These are phyloP conservation scores for Spizaetus ornatus DNA, from an alignment of 2,113 vertebrate species.

Conservation along the genomic window DNA sequence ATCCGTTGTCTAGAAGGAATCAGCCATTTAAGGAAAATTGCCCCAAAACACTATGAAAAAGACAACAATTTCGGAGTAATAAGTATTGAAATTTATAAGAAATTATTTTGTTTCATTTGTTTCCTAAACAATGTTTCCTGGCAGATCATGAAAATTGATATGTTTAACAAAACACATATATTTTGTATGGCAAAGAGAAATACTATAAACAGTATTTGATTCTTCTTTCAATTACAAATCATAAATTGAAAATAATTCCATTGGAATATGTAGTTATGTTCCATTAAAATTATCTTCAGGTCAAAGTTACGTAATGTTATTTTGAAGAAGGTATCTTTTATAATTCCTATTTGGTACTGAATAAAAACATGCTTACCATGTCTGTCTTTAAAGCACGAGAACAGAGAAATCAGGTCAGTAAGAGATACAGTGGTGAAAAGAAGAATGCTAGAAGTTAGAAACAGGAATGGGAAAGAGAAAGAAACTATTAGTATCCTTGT, in stretches of 20 bases:
- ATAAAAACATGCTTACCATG: not conserved
- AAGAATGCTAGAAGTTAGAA: not conserved
- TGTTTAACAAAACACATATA: not conserved
- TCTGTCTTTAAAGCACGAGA: not conserved
- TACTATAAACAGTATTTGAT: not conserved
- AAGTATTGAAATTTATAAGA: not conserved
- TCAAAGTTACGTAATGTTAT: not conserved
- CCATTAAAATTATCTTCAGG: not conserved
- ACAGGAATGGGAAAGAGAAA: not conserved
- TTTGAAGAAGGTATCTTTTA: not conserved
- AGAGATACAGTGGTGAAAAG: not conserved
- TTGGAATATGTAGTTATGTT: not conserved
- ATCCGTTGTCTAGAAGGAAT: not conserved
- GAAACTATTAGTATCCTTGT: not conserved
- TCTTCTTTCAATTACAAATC: not conserved
- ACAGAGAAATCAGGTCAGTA: not conserved
- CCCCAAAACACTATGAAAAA: not conserved
- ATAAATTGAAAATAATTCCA: not conserved
- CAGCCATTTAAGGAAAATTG: not conserved
- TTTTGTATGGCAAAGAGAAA: not conserved
- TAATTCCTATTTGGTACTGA: not conserved
- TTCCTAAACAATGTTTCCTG: not conserved
- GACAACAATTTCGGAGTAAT: not conserved
- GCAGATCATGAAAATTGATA: not conserved
- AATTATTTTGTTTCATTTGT: not conserved